These are phyloP conservation scores for Apantesis nais DNA, from an alignment of 2,888 invertebrate species.

Conservation along the genomic window DNA sequence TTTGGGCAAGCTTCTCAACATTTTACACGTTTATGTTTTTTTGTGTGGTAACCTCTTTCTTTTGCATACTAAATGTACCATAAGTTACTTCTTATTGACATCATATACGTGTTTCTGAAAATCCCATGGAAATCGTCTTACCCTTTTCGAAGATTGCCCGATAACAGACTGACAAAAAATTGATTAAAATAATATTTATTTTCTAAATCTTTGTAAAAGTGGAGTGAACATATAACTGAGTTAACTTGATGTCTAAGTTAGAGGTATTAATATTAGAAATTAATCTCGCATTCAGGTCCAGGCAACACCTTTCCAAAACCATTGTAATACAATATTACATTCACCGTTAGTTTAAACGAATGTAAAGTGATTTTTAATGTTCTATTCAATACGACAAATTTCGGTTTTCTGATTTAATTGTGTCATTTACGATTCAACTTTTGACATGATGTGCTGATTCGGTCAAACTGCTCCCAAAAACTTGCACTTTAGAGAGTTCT, in stretches of 20 bases:
- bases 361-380: conserved; percentile 69
- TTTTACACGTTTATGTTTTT: too few species aligned
- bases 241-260: background rate
- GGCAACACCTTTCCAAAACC: conserved; percentile 7
- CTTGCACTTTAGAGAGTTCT: background rate
- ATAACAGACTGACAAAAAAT: background rate
- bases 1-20: too few species aligned
- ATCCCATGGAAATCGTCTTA: too few species aligned
- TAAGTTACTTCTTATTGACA: too few species aligned
- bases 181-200: background rate
- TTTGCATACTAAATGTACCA: too few species aligned
- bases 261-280: background rate
- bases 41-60: too few species aligned
- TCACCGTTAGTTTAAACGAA: conserved; percentile 54
- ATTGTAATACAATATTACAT: conserved; percentile 44
- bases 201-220: background rate
- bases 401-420: conserved; percentile 14
- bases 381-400: conserved; percentile 23
- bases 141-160: too few species aligned
- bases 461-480: background rate
- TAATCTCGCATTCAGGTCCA: conserved; percentile 12
- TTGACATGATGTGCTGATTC: conserved; percentile 3
- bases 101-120: too few species aligned
- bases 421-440: conserved; percentile 12
- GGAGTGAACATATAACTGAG: background rate